These are phyloP conservation scores for Eudasyphora cyanicolor DNA, from an alignment of 2,888 invertebrate species.

Conservation along the genomic window DNA sequence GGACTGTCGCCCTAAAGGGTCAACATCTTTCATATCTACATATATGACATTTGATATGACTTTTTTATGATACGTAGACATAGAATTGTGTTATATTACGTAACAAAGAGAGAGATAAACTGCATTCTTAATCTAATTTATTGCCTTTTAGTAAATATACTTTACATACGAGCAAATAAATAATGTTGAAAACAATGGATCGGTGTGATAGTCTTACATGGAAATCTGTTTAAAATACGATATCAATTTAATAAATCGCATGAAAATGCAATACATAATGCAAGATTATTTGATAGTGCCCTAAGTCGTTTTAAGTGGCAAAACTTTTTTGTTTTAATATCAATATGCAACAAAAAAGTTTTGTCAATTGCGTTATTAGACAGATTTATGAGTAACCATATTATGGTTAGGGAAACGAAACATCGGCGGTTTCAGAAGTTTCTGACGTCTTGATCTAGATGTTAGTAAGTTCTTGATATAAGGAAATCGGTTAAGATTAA, in stretches of 20 bases:
- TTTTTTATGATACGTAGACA: neutral
- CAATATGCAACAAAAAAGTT: no score
- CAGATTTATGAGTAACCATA: no score
- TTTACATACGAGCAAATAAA: neutral
- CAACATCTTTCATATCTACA: neutral
- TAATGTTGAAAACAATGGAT: neutral
- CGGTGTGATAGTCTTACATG: neutral
- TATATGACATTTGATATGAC: neutral
- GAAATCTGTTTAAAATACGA: neutral
- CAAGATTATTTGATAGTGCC: no score
- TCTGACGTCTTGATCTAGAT: no score
- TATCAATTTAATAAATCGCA: neutral
- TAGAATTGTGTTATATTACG: no score
- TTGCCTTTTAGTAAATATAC: neutral
- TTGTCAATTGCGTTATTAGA: no score
- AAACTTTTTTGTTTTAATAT: no score
- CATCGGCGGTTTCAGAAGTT: no score
- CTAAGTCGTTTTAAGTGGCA: no score
- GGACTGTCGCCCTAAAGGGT: neutral
- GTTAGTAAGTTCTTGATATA: no score
- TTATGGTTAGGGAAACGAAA: no score
- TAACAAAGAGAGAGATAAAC: neutral
- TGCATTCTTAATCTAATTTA: conserved; percentile 10
- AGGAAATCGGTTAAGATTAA: no score
- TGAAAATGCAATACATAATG: neutral